Conservation (phyloP, 2,797 vertebrate species). For the Leptodactylus fallax region DNA sequence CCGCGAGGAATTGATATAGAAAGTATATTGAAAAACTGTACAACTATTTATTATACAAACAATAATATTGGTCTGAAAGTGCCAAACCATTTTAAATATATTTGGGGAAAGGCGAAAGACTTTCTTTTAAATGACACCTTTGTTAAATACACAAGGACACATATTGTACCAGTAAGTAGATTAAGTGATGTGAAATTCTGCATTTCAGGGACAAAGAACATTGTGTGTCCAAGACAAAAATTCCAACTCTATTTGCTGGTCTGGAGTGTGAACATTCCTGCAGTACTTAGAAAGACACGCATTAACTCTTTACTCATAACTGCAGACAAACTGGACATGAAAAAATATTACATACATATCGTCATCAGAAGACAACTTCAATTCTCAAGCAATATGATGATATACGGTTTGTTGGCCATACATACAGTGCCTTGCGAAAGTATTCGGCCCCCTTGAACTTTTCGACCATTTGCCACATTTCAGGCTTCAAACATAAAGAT, state of each 20-base stretch:
- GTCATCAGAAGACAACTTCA: not conserved
- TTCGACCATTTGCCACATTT: too few species aligned
- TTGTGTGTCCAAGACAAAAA: slow-evolving; percentile 41
- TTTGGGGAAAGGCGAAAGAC: too few species aligned
- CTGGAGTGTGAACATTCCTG: slow-evolving; percentile 44
- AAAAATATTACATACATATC: not conserved
- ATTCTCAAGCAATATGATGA: not conserved
- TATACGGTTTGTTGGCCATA: not conserved
- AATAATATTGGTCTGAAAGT: too few species aligned
- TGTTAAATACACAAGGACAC: not conserved
- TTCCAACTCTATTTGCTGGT: slow-evolving; percentile 47
- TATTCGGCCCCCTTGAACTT: too few species aligned
- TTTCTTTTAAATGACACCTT: too few species aligned
- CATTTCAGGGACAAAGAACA: slow-evolving; percentile 53
- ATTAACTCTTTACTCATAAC: slow-evolving; percentile 19
- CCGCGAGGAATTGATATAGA: too few species aligned
- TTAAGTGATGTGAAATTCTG: slow-evolving; percentile 40
- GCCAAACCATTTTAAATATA: too few species aligned
- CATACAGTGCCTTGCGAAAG: too few species aligned
- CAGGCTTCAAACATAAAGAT: too few species aligned
- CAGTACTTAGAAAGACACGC: slow-evolving; percentile 18
- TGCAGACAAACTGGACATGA: not conserved
- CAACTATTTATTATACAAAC: too few species aligned
- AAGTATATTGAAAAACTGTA: too few species aligned
- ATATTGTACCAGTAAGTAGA: slow-evolving; percentile 36